Evolutionary conservation across 2,113 vertebrate species (phyloP).

Genomic region (Crypturellus undulatus): DNA sequence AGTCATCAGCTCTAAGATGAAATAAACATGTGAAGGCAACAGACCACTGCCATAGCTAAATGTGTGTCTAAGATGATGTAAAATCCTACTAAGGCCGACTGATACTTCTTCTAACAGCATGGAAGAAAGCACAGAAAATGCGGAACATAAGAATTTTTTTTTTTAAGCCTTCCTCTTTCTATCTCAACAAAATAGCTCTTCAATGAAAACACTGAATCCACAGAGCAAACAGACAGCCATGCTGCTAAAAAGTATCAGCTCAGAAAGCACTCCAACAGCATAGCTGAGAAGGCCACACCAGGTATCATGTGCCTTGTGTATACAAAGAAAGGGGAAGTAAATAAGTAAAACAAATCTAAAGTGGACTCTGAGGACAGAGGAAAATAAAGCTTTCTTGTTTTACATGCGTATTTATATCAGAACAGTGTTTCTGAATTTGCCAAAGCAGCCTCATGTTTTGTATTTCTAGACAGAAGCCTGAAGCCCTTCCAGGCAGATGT

Average conservation of each 20-base stretch:
- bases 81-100: background rate
- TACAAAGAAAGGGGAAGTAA: too few relatives aligned
- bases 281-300: background rate
- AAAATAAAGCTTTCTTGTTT: background rate
- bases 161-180: background rate
- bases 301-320: background rate
- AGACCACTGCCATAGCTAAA: background rate
- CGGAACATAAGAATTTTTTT: background rate
- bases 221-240: background rate
- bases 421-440: background rate
- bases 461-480: background rate
- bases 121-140: background rate
- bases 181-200: background rate
- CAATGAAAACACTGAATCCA: background rate
- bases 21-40: background rate
- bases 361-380: too few relatives aligned
- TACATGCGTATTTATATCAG: background rate
- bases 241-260: background rate
- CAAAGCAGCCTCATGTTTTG: background rate
- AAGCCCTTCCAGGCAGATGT: background rate
- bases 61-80: accelerated
- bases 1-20: conserved; percentile 87
- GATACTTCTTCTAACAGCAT: background rate
- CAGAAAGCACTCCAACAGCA: background rate
- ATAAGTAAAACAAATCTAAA: background rate